Evolutionary conservation across 2,113 vertebrate genomes (phyloP).

Genomic region (Ameiurus melas): DNA sequence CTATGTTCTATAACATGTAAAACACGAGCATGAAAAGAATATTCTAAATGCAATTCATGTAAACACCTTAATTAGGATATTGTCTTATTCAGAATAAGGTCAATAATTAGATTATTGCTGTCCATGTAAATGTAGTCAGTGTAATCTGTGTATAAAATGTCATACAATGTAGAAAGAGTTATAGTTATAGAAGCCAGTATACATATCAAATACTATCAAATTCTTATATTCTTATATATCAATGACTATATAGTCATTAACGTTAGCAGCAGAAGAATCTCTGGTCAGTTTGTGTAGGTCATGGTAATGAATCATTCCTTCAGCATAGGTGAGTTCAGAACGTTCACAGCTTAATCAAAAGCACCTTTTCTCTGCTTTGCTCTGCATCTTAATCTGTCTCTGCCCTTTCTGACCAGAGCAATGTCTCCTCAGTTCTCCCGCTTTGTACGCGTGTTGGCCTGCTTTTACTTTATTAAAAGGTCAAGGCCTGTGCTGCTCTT

Average conservation of each 20-base stretch:
- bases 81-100: too few relatives aligned
- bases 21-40: too few relatives aligned
- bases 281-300: background rate
- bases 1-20: too few relatives aligned
- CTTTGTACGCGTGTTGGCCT: constrained; percentile 17
- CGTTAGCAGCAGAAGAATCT: background rate
- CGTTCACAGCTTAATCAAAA: background rate
- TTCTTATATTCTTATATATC: background rate
- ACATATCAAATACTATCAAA: background rate
- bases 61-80: too few relatives aligned
- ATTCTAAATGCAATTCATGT: too few relatives aligned
- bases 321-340: background rate
- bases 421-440: background rate
- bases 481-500: constrained; percentile 32
- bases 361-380: background rate
- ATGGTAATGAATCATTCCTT: background rate
- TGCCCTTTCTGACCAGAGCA: constrained; percentile 30
- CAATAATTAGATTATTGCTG: too few relatives aligned
- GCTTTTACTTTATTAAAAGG: constrained; percentile 37
- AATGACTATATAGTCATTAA: background rate
- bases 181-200: background rate
- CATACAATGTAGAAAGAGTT: too few relatives aligned
- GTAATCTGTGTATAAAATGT: background rate
- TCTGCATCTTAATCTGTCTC: constrained; percentile 37
- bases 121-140: too few relatives aligned